Percentiles rank a stretch among this genome's conserved stretches.
phyloP scores from a whole-genome alignment of 2,797 vertebrate species.

The Hippocampus kuda region DNA sequence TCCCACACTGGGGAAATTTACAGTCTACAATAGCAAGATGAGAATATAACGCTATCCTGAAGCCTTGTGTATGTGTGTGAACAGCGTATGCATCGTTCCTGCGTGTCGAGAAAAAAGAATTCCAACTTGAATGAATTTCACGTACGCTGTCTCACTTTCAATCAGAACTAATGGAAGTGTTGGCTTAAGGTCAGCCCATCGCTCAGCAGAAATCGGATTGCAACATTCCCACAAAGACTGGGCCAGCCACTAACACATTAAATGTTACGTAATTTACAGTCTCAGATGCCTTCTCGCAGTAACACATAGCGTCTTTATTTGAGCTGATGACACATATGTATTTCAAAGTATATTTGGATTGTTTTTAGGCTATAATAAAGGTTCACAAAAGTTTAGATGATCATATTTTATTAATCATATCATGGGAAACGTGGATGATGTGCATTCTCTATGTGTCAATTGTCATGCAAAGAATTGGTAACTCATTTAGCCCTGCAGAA shows the following conservation, averaged over 20 bases:
- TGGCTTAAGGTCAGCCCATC: constrained; percentile 69
- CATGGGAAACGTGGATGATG: neutral
- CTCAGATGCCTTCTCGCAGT: no score
- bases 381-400: neutral
- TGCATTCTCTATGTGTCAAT: neutral
- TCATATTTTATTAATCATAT: neutral
- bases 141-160: constrained; percentile 67
- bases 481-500: constrained; percentile 16
- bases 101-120: constrained; percentile 38
- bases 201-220: constrained; percentile 4
- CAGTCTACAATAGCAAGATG: no score
- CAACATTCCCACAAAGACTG: neutral
- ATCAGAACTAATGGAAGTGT: constrained; percentile 78
- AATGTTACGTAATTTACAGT: no score
- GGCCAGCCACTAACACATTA: neutral
- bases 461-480: constrained; percentile 17
- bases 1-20: no score
- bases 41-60: constrained; percentile 44
- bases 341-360: neutral
- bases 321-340: neutral
- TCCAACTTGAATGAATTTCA: constrained; percentile 60
- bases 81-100: neutral
- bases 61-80: constrained; percentile 46
- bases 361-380: neutral
- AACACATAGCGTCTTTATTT: neutral